A percentile compares a stretch with the other conserved stretches of the same genome.
These are phyloP conservation scores for Hycleus cichorii DNA, from an alignment of 1,140 invertebrate species.

Conservation along the genomic window DNA sequence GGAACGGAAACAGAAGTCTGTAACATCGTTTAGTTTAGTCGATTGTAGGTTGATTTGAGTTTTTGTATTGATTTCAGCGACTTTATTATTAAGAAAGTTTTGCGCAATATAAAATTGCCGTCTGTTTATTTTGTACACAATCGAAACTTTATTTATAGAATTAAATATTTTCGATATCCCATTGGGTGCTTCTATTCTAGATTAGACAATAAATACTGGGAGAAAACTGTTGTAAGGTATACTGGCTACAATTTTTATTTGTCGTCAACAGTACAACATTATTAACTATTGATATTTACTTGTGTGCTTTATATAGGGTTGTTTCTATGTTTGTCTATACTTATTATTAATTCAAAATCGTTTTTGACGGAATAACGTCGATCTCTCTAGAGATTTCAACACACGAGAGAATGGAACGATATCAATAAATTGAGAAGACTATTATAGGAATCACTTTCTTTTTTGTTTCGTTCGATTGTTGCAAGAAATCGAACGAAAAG, in stretches of 20 bases:
- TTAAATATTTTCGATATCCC: conserved; percentile 35
- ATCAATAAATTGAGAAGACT: no score
- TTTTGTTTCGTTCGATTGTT: no score
- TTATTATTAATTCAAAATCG: no score
- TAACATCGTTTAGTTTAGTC: no score
- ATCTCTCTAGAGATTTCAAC: no score
- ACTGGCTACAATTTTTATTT: background rate
- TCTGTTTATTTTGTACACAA: conserved; percentile 28
- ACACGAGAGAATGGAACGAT: no score
- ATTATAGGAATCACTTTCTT: no score
- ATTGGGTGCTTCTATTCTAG: conserved; percentile 29
- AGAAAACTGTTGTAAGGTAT: background rate
- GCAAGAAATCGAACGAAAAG: conserved; percentile 4
- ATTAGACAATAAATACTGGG: conserved; percentile 19
- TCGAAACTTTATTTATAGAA: conserved; percentile 30
- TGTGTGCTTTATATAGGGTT: no score
- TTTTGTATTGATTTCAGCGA: background rate
- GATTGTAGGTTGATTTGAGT: background rate
- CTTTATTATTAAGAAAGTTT: conserved; percentile 30
- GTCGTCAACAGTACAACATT: background rate
- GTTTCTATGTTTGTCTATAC: no score
- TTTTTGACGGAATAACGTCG: no score
- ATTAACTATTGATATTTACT: no score
- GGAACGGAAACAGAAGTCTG: no score
- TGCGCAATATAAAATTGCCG: conserved; percentile 30